phyloP scores from a whole-genome alignment of 2,113 vertebrate species.

The Atractosteus spatula region DNA sequence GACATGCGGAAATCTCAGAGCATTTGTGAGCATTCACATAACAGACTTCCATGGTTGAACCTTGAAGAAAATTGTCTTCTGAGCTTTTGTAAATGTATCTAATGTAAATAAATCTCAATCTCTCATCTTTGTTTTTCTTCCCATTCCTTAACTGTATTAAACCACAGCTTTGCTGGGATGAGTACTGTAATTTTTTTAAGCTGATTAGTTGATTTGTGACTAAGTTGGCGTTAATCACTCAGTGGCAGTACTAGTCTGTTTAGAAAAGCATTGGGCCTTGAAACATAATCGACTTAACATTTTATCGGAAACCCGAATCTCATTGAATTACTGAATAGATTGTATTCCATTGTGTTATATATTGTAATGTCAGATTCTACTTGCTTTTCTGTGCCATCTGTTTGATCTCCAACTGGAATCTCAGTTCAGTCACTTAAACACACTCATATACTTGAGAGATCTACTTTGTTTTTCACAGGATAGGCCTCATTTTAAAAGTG shows the following conservation, averaged over 20 bases:
- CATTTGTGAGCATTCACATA: no score
- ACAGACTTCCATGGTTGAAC: no score
- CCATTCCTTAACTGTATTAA: constrained; percentile 19
- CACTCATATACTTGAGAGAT: no score
- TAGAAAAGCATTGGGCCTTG: background rate
- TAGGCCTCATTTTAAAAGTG: no score
- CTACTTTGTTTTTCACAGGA: no score
- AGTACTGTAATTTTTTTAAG: constrained; percentile 47
- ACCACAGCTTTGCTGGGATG: constrained; percentile 36
- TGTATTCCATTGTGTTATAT: background rate
- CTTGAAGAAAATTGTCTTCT: no score
- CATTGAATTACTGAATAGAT: no score
- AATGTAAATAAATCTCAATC: no score
- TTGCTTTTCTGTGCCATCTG: background rate
- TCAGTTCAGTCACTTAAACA: background rate
- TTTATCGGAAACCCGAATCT: background rate
- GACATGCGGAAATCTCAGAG: no score
- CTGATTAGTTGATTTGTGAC: constrained; percentile 60
- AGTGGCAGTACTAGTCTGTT: constrained; percentile 41
- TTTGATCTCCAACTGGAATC: background rate
- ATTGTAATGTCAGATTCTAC: background rate
- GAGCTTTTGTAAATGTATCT: no score
- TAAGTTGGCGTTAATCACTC: constrained; percentile 46
- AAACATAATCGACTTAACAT: background rate
- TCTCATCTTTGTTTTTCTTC: background rate